Evolutionary conservation across 1,140 invertebrate genomes (phyloP).

Genomic region (Euwallacea similis): DNA sequence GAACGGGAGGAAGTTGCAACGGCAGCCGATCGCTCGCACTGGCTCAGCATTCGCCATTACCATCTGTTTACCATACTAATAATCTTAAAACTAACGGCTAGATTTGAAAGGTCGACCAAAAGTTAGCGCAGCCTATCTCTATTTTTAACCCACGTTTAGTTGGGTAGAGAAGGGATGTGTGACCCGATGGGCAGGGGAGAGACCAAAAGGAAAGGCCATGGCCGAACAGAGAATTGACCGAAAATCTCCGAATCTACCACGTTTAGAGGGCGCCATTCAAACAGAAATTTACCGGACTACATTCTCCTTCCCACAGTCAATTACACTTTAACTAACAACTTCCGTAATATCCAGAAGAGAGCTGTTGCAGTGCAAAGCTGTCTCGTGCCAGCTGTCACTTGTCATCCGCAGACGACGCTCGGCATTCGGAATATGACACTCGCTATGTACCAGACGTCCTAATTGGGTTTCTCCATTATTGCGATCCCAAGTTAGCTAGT

Average conservation of each 20-base stretch:
- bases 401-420: conserved; percentile 18
- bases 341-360: no score
- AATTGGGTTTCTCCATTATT: conserved; percentile 26
- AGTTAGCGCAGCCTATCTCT: background rate
- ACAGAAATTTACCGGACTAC: no score
- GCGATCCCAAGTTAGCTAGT: conserved; percentile 21
- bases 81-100: conserved; percentile 27
- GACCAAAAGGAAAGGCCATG: no score
- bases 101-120: conserved; percentile 19
- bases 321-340: no score
- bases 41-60: conserved; percentile 18
- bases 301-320: no score
- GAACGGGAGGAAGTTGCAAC: conserved; percentile 10
- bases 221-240: no score
- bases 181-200: no score
- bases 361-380: background rate
- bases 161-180: no score
- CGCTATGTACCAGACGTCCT: conserved; percentile 19
- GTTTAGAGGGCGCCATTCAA: no score
- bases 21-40: conserved; percentile 13
- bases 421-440: conserved; percentile 18
- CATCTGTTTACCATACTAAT: conserved; percentile 36
- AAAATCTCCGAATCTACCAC: no score
- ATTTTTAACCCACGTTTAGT: background rate
- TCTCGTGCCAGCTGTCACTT: conserved; percentile 17